Conservation (phyloP, 2,888 invertebrate species). For the Oegoconia quadripuncta region DNA sequence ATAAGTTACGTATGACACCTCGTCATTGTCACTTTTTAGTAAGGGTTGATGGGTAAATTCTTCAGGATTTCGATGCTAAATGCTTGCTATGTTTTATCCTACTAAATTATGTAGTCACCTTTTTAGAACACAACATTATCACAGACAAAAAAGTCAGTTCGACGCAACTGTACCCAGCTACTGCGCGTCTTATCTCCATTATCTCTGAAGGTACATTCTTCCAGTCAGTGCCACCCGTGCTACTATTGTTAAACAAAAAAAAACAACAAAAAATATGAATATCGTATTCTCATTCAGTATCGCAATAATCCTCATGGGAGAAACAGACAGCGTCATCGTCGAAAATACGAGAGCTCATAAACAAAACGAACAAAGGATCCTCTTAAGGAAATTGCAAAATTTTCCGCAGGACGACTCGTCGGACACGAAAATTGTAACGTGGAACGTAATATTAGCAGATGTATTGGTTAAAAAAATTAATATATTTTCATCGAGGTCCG, state of each 20-base stretch:
- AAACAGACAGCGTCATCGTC: slow-evolving; percentile 37
- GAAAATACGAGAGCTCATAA: slow-evolving; percentile 27
- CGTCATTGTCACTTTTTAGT: too few species aligned
- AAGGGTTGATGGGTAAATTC: too few species aligned
- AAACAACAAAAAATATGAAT: slow-evolving; percentile 42
- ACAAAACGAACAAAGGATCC: slow-evolving; percentile 44
- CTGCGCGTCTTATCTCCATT: slow-evolving; percentile 42
- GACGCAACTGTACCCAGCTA: slow-evolving; percentile 42
- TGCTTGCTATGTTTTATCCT: too few species aligned
- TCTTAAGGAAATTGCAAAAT: slow-evolving; percentile 61
- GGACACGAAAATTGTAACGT: slow-evolving; percentile 43
- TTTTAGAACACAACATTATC: too few species aligned
- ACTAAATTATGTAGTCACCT: too few species aligned
- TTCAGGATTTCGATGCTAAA: too few species aligned
- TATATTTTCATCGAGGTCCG: slow-evolving; percentile 41
- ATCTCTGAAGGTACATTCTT: slow-evolving; percentile 54
- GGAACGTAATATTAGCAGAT: slow-evolving; percentile 64
- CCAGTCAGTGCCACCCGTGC: slow-evolving; percentile 43
- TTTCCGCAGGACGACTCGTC: slow-evolving; percentile 32
- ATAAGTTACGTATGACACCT: too few species aligned
- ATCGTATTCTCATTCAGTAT: slow-evolving; percentile 41
- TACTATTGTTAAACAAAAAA: slow-evolving; percentile 41
- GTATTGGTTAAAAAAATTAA: slow-evolving; percentile 56
- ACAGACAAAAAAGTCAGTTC: too few species aligned
- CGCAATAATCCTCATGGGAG: slow-evolving; percentile 44